Evolutionary conservation across 2,113 vertebrate species (phyloP).

Genomic region (Hippocampus comes): DNA sequence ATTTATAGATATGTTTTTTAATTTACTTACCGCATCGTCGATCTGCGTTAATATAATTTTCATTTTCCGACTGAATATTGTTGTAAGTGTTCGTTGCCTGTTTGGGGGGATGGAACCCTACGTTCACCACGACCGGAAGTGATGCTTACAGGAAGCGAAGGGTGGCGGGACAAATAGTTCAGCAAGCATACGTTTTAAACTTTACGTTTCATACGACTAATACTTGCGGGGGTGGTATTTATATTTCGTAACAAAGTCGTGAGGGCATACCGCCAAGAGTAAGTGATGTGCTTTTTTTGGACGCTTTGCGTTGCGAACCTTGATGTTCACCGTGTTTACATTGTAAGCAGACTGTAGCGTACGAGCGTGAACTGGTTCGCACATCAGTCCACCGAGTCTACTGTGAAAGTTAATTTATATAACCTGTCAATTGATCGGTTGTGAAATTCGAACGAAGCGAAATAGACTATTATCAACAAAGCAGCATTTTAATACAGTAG

Average conservation of each 20-base stretch:
- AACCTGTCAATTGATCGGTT: neutral
- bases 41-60: neutral
- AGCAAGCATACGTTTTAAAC: neutral
- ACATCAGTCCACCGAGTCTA: neutral
- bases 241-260: neutral
- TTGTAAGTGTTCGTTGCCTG: neutral
- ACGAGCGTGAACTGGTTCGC: too few relatives aligned
- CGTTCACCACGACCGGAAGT: slow-evolving; percentile 41
- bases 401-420: neutral
- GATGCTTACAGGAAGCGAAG: neutral
- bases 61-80: neutral
- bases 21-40: too few relatives aligned
- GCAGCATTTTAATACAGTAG: too few relatives aligned
- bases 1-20: too few relatives aligned
- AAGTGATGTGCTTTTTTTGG: neutral
- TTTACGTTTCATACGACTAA: neutral
- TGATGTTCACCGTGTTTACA: neutral
- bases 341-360: neutral
- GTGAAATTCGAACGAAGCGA: neutral
- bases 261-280: neutral
- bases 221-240: neutral
- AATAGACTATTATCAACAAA: too few relatives aligned
- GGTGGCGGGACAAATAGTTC: slow-evolving; percentile 32
- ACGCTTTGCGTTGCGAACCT: neutral
- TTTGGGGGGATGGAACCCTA: neutral